These are phyloP conservation scores for Ochotona princeps DNA, from an alignment of 2,113 vertebrate species.

Conservation along the genomic window DNA sequence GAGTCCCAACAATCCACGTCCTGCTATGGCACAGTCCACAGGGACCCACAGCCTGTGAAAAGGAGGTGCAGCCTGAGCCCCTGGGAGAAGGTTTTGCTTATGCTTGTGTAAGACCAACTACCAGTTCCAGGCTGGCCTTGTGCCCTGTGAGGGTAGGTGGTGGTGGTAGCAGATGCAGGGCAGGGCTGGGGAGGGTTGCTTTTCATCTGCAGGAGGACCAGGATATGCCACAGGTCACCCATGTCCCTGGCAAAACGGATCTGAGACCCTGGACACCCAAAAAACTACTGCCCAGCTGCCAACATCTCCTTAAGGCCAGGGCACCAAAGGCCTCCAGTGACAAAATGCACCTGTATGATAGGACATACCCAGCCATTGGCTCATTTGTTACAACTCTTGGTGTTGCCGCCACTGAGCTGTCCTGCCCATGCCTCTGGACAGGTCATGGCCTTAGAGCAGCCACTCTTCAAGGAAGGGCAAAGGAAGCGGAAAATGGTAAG, in stretches of 20 bases:
- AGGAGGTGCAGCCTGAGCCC: not conserved
- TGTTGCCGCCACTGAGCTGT: not conserved
- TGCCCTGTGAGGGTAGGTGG: not conserved
- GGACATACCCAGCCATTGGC: not conserved
- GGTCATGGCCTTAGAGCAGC: not conserved
- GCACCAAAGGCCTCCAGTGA: not conserved
- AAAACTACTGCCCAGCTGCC: not conserved
- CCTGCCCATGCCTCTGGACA: not conserved
- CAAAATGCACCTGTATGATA: no score
- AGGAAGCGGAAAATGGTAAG: not conserved
- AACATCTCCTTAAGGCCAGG: no score
- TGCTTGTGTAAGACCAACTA: not conserved
- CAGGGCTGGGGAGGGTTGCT: no score
- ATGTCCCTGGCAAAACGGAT: not conserved
- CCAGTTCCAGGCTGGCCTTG: no score
- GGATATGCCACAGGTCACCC: not conserved
- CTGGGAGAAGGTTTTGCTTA: no score
- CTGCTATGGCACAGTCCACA: fast-evolving
- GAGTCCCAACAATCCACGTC: no score
- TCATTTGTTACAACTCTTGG: not conserved
- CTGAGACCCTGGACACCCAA: not conserved
- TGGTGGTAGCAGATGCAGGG: not conserved
- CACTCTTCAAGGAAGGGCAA: not conserved
- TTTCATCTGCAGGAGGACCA: not conserved
- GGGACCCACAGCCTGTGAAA: not conserved